Evolutionary conservation across 2,797 vertebrate genomes (phyloP).

Genomic region (Brachyrhaphis roseni): DNA sequence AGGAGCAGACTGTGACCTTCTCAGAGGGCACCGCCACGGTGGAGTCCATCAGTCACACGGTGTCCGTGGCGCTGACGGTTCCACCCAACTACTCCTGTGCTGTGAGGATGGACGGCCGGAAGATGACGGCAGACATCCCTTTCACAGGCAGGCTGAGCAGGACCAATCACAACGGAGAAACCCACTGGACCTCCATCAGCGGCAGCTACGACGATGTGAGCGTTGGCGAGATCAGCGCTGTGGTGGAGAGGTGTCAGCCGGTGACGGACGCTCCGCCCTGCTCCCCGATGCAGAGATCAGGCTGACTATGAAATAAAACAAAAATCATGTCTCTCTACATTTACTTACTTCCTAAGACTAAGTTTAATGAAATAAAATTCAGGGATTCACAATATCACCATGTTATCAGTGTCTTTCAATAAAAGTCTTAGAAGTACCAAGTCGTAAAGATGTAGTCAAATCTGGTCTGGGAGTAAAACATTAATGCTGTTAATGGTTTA

Average conservation of each 20-base stretch:
- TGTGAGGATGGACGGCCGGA: conserved; percentile 76
- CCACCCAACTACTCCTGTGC: conserved; percentile 74
- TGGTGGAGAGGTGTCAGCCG: conserved; percentile 75
- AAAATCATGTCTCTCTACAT: not conserved
- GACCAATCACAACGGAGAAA: conserved; percentile 72
- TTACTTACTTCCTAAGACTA: not conserved
- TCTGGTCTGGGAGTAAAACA: no score
- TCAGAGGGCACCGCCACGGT: conserved; percentile 67
- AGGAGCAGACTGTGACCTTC: conserved; percentile 75
- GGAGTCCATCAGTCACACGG: conserved; percentile 67
- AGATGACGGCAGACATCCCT: conserved; percentile 76
- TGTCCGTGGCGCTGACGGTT: conserved; percentile 69
- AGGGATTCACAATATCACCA: not conserved
- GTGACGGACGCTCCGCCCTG: conserved; percentile 67
- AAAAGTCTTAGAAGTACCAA: not conserved
- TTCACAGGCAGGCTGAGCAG: conserved; percentile 73
- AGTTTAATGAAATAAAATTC: not conserved
- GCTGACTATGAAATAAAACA: conserved; percentile 32
- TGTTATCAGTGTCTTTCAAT: not conserved
- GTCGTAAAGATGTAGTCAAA: no score
- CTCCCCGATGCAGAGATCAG: not conserved
- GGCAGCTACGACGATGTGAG: conserved; percentile 71
- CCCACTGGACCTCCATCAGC: conserved; percentile 70
- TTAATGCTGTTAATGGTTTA: no score
- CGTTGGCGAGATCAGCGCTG: conserved; percentile 71